These are phyloP conservation scores for Amiota minor DNA, from an alignment of 2,888 invertebrate species.

Conservation along the genomic window DNA sequence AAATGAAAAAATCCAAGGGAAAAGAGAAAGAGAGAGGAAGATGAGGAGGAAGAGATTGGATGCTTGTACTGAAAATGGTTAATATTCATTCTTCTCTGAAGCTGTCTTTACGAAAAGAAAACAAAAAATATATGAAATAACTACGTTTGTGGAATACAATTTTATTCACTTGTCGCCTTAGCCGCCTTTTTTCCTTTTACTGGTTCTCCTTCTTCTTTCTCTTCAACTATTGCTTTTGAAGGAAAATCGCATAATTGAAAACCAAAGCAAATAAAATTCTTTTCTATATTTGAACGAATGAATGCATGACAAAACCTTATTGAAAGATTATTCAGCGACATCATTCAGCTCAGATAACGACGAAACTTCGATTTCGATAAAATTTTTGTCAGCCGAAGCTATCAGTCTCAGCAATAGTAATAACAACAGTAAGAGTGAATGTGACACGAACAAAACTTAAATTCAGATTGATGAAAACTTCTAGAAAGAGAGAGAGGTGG, in stretches of 20 bases:
- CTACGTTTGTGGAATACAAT: background rate
- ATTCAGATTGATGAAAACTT: no score
- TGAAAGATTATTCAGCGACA: constrained; percentile 67
- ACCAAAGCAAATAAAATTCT: constrained; percentile 39
- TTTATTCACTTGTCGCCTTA: background rate
- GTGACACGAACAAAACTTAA: no score
- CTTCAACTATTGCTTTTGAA: constrained; percentile 28
- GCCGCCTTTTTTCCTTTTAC: constrained; percentile 30
- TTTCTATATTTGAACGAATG: constrained; percentile 27
- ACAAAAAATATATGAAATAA: background rate
- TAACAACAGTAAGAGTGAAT: background rate
- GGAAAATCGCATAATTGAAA: constrained; percentile 45
- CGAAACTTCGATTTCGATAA: constrained; percentile 9
- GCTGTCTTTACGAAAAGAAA: no score
- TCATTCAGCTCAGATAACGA: constrained; percentile 39
- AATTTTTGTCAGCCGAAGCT: constrained; percentile 24
- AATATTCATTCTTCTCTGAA: background rate
- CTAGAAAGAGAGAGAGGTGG: background rate
- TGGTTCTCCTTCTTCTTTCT: background rate
- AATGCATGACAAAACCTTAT: constrained; percentile 66
- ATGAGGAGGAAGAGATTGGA: background rate
- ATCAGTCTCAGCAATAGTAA: constrained; percentile 28
- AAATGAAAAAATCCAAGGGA: background rate
- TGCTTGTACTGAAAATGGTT: background rate
- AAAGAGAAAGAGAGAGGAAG: background rate